These are phyloP conservation scores for Gila robusta DNA, from an alignment of 2,797 vertebrate species.

Conservation along the genomic window DNA sequence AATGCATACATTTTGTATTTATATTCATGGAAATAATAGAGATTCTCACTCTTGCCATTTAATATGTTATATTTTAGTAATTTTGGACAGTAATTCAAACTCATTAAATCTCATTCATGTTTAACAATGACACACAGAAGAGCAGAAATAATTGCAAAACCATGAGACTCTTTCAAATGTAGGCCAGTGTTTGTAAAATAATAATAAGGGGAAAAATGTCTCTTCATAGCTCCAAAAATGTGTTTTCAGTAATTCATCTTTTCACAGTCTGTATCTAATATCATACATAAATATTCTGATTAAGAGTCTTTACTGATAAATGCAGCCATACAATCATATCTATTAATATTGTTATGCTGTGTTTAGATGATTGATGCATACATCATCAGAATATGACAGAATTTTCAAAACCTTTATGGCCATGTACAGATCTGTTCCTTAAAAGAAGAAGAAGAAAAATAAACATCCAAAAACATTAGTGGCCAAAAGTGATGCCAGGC, in stretches of 20 bases:
- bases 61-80: background rate
- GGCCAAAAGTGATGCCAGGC: background rate
- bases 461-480: background rate
- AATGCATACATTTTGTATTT: background rate
- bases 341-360: background rate
- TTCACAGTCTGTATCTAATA: background rate
- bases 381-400: background rate
- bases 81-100: background rate
- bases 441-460: background rate
- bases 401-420: background rate
- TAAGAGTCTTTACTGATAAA: background rate
- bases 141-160: background rate
- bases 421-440: background rate
- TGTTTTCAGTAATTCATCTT: background rate
- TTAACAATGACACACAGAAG: background rate
- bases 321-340: background rate
- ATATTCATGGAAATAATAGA: background rate
- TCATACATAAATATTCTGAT: background rate
- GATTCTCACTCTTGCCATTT: background rate
- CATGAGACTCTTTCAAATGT: background rate
- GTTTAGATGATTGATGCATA: background rate
- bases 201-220: background rate
- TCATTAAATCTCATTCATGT: conserved; percentile 8
- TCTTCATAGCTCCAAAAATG: background rate
- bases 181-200: background rate